Conservation (phyloP, 1,140 invertebrate species). For the Oryctes rhinoceros region DNA sequence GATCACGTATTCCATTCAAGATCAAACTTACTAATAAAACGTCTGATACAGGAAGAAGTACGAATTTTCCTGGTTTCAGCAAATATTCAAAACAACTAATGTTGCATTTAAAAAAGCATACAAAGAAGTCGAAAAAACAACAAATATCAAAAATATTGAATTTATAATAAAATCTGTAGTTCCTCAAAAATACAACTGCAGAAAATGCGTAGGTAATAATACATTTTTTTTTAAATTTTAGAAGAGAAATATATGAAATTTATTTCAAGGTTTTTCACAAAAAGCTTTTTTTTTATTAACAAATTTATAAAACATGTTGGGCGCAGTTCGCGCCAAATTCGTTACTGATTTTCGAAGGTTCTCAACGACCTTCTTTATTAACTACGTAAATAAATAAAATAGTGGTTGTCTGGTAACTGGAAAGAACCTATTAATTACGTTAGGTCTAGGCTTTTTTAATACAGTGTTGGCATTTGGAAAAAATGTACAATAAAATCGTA, state of each 20-base stretch:
- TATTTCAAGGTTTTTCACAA: constrained; percentile 14
- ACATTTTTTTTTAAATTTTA: too few species aligned
- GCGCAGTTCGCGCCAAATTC: constrained; percentile 14
- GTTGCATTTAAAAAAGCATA: too few species aligned
- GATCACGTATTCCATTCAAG: not conserved
- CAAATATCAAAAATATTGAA: too few species aligned
- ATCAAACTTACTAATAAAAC: not conserved
- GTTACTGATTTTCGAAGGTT: not conserved
- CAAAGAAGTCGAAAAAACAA: too few species aligned
- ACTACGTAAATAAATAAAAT: constrained; percentile 20
- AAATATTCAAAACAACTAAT: too few species aligned
- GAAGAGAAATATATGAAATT: not conserved
- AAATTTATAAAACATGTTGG: not conserved
- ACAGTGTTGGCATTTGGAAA: not conserved
- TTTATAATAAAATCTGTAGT: too few species aligned
- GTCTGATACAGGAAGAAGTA: not conserved
- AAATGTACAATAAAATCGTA: not conserved
- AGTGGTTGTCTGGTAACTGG: not conserved
- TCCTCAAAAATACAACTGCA: too few species aligned
- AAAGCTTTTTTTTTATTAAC: not conserved
- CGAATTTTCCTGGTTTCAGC: not conserved
- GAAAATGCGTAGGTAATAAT: too few species aligned
- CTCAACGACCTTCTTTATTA: not conserved
- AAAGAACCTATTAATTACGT: constrained; percentile 1
- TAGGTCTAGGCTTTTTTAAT: not conserved